A percentile compares a stretch with the other conserved stretches of the same genome.
Conservation (phyloP, 2,888 invertebrate genomes). For the Rhingia rostrata region DNA sequence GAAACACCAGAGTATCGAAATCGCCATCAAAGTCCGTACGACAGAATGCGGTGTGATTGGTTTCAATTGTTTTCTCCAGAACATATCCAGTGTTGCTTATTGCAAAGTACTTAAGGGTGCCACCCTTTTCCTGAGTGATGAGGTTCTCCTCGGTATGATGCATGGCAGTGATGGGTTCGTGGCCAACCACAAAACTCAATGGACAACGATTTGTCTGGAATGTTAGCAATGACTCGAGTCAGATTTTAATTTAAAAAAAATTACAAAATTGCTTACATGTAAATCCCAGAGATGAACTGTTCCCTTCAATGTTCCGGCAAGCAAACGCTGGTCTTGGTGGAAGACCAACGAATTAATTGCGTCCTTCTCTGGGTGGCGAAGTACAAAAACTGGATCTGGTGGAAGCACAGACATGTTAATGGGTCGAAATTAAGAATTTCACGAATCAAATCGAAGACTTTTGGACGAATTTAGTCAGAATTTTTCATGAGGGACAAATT, state of each 20-base stretch:
- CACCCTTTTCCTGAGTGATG: slow-evolving; percentile 90
- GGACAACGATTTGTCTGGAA: slow-evolving; percentile 89
- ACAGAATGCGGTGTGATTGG: slow-evolving; percentile 89
- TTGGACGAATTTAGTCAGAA: slow-evolving; percentile 32
- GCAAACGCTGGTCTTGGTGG: slow-evolving; percentile 86
- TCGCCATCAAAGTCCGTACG: slow-evolving; percentile 84
- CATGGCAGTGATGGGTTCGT: slow-evolving; percentile 83
- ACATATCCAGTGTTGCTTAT: slow-evolving; percentile 86
- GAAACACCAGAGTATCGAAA: slow-evolving; percentile 86
- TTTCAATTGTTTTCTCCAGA: slow-evolving; percentile 85
- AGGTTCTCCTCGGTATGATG: slow-evolving; percentile 85
- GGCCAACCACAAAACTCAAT: slow-evolving; percentile 87
- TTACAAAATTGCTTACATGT: slow-evolving; percentile 84
- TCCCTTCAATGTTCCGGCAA: slow-evolving; percentile 90
- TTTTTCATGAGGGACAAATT: slow-evolving; percentile 49
- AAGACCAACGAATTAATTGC: slow-evolving; percentile 89
- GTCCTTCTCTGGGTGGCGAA: slow-evolving; percentile 88
- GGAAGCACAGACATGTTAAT: slow-evolving; percentile 87
- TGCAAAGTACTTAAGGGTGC: slow-evolving; percentile 87
- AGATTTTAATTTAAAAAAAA: neutral
- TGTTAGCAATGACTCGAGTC: slow-evolving; percentile 14
- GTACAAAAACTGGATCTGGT: slow-evolving; percentile 90
- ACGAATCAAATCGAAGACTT: slow-evolving; percentile 7
- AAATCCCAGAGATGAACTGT: slow-evolving; percentile 91
- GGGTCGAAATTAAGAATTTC: slow-evolving; percentile 33